These are phyloP conservation scores for Agriotes lineatus DNA, from an alignment of 2,888 invertebrate genomes.

Conservation along the genomic window DNA sequence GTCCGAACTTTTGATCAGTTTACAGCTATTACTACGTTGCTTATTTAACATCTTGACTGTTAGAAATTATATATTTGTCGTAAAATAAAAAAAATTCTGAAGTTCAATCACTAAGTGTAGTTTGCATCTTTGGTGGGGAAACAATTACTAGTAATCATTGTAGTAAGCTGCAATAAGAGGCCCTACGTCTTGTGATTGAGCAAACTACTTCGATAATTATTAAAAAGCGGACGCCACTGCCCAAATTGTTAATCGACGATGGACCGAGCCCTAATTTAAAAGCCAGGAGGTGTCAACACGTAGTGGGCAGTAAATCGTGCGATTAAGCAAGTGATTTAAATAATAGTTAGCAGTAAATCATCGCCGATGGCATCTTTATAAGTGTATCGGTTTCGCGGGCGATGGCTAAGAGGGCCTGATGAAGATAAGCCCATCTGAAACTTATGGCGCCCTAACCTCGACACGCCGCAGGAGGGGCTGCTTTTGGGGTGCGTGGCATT, in stretches of 20 bases:
- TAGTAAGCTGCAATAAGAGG: too few species aligned
- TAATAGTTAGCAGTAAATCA: constrained; percentile 45
- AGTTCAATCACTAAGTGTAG: too few species aligned
- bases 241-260: constrained; percentile 4
- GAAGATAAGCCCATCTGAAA: constrained; percentile 28
- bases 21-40: too few species aligned
- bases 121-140: too few species aligned
- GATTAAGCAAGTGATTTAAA: constrained; percentile 42
- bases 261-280: constrained; percentile 16
- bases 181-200: too few species aligned
- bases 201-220: too few species aligned
- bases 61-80: too few species aligned
- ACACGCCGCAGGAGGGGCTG: constrained; percentile 14
- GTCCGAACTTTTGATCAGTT: too few species aligned
- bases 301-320: constrained; percentile 26
- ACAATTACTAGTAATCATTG: too few species aligned
- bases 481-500: constrained; percentile 7
- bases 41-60: too few species aligned
- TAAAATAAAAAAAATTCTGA: too few species aligned
- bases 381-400: constrained; percentile 39
- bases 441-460: constrained; percentile 17
- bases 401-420: constrained; percentile 22
- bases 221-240: too few species aligned
- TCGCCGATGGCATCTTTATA: constrained; percentile 23
- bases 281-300: constrained; percentile 25